These are phyloP conservation scores for Parazoanthus atlanticus DNA, from an alignment of 92 coral and sea anemone genomes.

Conservation along the genomic window DNA sequence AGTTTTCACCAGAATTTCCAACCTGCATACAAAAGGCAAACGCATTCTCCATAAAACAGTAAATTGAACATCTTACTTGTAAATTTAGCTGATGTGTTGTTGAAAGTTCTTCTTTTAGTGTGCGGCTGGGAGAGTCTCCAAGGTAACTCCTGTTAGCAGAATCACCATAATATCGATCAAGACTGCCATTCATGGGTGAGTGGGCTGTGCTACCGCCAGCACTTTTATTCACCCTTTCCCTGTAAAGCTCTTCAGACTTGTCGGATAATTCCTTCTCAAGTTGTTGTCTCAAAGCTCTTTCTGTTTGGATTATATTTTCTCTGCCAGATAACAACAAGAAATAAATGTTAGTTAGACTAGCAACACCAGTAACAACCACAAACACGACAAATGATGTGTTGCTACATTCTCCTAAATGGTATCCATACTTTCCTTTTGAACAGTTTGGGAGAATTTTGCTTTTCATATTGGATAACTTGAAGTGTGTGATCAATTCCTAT, in stretches of 20 bases:
- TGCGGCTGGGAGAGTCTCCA: constrained; percentile 16
- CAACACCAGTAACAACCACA: too few relatives aligned
- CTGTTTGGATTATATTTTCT: constrained; percentile 66
- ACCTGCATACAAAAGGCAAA: too few relatives aligned
- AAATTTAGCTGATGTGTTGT: constrained; percentile 33
- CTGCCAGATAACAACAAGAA: constrained; percentile 27
- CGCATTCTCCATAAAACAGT: constrained; percentile 37
- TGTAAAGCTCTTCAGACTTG: constrained; percentile 72
- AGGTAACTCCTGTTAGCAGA: constrained; percentile 17
- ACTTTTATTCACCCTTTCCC: constrained; percentile 68
- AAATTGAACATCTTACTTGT: constrained; percentile 54
- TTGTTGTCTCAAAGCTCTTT: constrained; percentile 69
- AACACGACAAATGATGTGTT: too few relatives aligned
- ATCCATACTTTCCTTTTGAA: too few relatives aligned
- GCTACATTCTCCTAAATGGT: too few relatives aligned
- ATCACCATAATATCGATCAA: not conserved
- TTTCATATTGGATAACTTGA: too few relatives aligned
- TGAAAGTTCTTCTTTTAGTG: constrained; percentile 37
- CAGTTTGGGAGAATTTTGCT: too few relatives aligned
- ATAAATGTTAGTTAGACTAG: not conserved
- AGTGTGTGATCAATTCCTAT: too few relatives aligned
- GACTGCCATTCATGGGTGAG: constrained; percentile 28
- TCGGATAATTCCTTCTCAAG: constrained; percentile 78
- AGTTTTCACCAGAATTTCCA: too few relatives aligned
- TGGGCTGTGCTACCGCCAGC: constrained; percentile 44